Evolutionary conservation across 1,140 invertebrate species (phyloP).

Genomic region (Tigriopus japonicus): DNA sequence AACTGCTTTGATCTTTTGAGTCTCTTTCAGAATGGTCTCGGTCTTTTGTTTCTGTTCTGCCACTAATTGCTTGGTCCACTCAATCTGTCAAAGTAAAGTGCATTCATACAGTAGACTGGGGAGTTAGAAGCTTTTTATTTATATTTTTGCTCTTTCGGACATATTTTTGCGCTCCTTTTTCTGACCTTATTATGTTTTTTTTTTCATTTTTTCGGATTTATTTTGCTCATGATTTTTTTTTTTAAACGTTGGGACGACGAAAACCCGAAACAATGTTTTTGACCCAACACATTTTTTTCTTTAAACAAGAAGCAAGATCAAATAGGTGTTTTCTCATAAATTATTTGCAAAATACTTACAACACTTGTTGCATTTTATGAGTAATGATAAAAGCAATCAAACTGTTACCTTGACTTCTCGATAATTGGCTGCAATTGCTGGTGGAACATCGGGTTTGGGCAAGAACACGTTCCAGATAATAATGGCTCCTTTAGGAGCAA

Average conservation of each 20-base stretch:
- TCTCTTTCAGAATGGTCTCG: slow-evolving; percentile 1
- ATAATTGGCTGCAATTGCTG: neutral
- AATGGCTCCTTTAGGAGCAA: neutral
- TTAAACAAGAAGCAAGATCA: neutral
- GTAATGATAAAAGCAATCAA: neutral
- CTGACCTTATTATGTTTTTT: too few species aligned
- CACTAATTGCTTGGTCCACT: slow-evolving; percentile 2
- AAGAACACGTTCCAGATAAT: neutral
- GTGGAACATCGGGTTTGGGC: slow-evolving; percentile 5
- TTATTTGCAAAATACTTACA: neutral
- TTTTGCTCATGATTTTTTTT: too few species aligned
- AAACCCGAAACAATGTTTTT: too few species aligned
- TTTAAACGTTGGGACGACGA: too few species aligned
- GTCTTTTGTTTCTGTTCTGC: neutral
- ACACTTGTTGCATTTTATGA: neutral
- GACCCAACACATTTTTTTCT: too few species aligned
- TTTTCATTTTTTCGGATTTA: too few species aligned
- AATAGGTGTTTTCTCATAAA: neutral
- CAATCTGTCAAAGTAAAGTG: too few species aligned
- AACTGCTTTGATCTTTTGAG: neutral
- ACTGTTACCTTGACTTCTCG: neutral
- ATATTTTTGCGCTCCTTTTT: too few species aligned
- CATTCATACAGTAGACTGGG: too few species aligned
- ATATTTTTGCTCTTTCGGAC: too few species aligned
- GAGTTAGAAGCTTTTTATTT: too few species aligned